Conservation (phyloP, 2,888 invertebrate genomes). For the Camponotus fellah region DNA sequence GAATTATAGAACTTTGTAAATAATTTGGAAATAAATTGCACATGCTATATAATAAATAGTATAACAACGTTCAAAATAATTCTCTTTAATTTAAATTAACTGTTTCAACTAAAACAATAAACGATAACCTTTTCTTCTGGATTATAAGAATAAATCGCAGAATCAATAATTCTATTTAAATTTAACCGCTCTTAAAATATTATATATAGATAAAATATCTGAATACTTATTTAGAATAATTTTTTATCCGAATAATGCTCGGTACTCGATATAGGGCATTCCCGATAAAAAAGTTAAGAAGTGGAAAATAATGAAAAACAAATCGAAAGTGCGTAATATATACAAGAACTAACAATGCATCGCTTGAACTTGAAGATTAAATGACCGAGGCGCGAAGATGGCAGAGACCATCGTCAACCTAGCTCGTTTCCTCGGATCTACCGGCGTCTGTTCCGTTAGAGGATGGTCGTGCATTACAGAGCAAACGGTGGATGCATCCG, state of each 20-base stretch:
- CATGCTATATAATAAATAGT: neutral
- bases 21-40: neutral
- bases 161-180: neutral
- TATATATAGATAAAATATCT: neutral
- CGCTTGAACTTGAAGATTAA: slow-evolving; percentile 62
- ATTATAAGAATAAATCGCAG: neutral
- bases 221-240: neutral
- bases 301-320: neutral
- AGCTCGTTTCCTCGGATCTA: slow-evolving; percentile 45
- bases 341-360: slow-evolving; percentile 23
- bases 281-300: neutral
- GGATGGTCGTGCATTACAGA: slow-evolving; percentile 7
- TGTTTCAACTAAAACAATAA: neutral
- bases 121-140: neutral
- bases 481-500: slow-evolving; percentile 15
- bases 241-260: neutral
- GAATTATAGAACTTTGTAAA: neutral
- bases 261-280: neutral
- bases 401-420: slow-evolving; percentile 16
- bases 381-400: slow-evolving; percentile 42
- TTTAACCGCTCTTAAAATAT: neutral
- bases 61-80: neutral
- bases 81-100: neutral
- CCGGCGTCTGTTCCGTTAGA: slow-evolving; percentile 25
- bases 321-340: slow-evolving; percentile 38